Evolutionary conservation across 37 sponge, comb jelly and placozoan species (phyloP).

Genomic region (Mnemiopsis leidyi): DNA sequence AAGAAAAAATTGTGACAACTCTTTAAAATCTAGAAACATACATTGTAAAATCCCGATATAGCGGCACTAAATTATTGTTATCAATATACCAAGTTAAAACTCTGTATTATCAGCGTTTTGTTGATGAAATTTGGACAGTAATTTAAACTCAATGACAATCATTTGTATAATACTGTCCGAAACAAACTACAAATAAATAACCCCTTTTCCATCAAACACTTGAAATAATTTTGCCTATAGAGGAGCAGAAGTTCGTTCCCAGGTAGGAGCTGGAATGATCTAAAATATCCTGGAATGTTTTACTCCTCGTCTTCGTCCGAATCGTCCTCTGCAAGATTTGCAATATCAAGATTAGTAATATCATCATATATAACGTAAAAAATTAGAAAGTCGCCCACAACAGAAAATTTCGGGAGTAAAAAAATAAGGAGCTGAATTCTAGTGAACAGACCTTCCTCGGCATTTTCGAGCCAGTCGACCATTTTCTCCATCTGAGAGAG

Average conservation of each 20-base stretch:
- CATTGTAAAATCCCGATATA: neutral
- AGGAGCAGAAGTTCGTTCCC: neutral
- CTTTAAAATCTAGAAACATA: neutral
- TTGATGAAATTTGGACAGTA: neutral
- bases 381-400: too few species aligned
- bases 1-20: neutral
- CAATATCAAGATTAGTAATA: too few species aligned
- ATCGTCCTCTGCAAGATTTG: slow-evolving; percentile 9
- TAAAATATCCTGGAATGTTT: neutral
- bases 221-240: neutral
- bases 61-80: neutral
- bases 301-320: slow-evolving; percentile 3
- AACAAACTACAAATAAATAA: neutral
- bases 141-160: neutral
- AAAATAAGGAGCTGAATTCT: neutral
- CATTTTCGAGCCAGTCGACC: slow-evolving; percentile 92
- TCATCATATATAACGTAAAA: too few species aligned
- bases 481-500: slow-evolving; percentile 84
- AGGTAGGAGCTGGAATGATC: neutral
- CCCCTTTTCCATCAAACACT: neutral
- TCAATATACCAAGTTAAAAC: neutral
- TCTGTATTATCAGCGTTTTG: neutral
- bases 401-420: neutral
- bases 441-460: slow-evolving; percentile 77
- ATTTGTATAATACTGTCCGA: neutral